Evolutionary conservation across 1,140 invertebrate genomes (phyloP), one percentile per base, ranked within the genome.

Genomic region (Zaprionus nigranus): DNA sequence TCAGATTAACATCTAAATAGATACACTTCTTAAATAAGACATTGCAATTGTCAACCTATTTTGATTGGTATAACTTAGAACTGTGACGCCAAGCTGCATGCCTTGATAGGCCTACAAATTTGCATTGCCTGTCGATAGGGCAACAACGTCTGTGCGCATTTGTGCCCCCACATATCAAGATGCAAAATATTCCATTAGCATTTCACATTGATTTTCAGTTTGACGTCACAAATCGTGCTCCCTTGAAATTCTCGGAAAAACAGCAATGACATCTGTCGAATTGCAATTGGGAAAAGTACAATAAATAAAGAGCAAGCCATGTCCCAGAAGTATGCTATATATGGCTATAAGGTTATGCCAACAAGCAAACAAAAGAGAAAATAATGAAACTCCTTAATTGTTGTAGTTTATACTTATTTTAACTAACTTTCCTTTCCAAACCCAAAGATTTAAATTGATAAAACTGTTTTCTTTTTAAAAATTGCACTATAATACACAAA

Each of bases 11-110:
- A 11, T 11, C 30, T 11, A 34, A 3, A 34, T 34, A 34, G 9
- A 34, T 34, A 11, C 30, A 34, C 9, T 11, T 34, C 30, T 34
- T 11, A 34, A 34, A 34, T 34, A 34, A 34, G 9, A 3, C 9
- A 34, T 40, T 15, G 15, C 15, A 40, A 40, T 40, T 40, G 30
- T 30, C 30, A 30, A 34, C 30, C 38, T 5, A n/a, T 40, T 15
- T 40, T 13, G 7, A n/a, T 40, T 40, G 12, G 38, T 22, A 11
- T 13, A 51, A 17, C 46, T 11, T 13, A 24, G 24, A 28, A 7
- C 17, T 61, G 34, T 74, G 72, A 75, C 72, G 72, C 70, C 72
- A 75, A 69, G 63, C 40, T 70, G 72, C 72, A 74, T 38, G 20
- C 54, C 26, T 13, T 30, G 15, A 46, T 20, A 58, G 38, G 38